Conservation (phyloP, 2,113 vertebrate genomes). For the Potamarius usumacintae region DNA sequence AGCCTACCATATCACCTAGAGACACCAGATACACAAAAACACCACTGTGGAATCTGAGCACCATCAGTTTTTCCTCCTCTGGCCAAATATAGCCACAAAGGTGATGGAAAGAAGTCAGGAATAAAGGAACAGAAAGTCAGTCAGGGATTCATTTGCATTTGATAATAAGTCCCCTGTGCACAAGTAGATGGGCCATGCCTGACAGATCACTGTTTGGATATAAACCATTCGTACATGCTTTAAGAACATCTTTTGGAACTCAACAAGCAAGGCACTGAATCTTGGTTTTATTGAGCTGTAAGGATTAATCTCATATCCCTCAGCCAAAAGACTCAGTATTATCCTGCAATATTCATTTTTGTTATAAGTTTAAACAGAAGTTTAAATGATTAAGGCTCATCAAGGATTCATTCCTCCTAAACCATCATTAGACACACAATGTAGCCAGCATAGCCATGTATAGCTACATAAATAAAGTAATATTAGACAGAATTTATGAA, state of each 20-base stretch:
- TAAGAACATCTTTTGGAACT: constrained; percentile 6
- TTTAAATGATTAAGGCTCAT: background rate
- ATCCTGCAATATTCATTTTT: background rate
- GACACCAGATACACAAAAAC: background rate
- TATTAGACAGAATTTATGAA: background rate
- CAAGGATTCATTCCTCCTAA: background rate
- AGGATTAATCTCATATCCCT: background rate
- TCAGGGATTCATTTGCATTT: constrained; percentile 25
- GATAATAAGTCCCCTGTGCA: constrained; percentile 14
- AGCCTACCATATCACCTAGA: background rate
- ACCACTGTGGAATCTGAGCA: background rate
- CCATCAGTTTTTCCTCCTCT: background rate
- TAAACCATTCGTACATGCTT: background rate
- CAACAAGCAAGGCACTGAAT: background rate
- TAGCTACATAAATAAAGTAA: background rate
- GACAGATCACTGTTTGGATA: background rate
- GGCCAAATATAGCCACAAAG: background rate
- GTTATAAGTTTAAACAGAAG: no score
- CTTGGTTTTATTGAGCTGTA: background rate
- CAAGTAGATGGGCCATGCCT: background rate
- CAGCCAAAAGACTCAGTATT: background rate
- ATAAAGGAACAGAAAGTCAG: constrained; percentile 4
- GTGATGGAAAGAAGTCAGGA: constrained; percentile 1
- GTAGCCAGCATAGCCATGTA: background rate
- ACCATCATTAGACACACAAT: background rate